Base-by-base conservation (phyloP, 1,140 invertebrate species). In the Drosophila navojoa region DNA sequence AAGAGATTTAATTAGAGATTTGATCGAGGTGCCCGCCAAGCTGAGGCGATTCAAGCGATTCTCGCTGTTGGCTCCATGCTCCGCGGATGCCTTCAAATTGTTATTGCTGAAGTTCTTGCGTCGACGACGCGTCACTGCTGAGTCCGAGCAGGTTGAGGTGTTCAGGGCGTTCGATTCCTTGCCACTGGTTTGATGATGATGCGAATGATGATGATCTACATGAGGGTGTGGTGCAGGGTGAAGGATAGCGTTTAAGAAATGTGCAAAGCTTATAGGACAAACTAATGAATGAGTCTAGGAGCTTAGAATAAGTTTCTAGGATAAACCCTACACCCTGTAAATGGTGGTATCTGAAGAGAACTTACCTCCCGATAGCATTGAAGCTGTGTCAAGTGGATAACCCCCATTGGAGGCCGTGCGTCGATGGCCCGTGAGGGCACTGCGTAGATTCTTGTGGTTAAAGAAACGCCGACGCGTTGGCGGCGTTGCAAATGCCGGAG, bases 401-500 rank as follows among this genome's bases (percentile, higher is more conserved):
- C 90, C 85, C 16, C 90, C 92, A 90, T 86, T 91, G 59, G 84
- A 91, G 63, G 90, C 84, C 71, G 91, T 87, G 71, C 91, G 87
- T 79, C 90, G 74, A 53, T 91, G 91, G 52, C 91, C 84, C 4
- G 93, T 93, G 72, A 96, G 96, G 6, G 96, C 95, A 91, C 94
- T 96, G 60, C 95, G 93, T 32, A 97, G 91, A 15, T 94, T 95
- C 92, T 96, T 96, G 0, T 96, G 94, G 77, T 95, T 96, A 16
- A 96, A 93, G 92, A 97, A 97, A 93, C 95, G 95, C 91, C 95
- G 94, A 70, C 96, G 94, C 47, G 95, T 95, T 80, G 96, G 96
- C 0, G 96, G 96, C 44, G 96, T 96, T 19, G 96, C 97, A 45
- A 96, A 96, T 61, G 90, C 72, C 58, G 90, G 77, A 47, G 90